Conservation (phyloP, 2,888 invertebrate species). For the Leptothorax acervorum region DNA sequence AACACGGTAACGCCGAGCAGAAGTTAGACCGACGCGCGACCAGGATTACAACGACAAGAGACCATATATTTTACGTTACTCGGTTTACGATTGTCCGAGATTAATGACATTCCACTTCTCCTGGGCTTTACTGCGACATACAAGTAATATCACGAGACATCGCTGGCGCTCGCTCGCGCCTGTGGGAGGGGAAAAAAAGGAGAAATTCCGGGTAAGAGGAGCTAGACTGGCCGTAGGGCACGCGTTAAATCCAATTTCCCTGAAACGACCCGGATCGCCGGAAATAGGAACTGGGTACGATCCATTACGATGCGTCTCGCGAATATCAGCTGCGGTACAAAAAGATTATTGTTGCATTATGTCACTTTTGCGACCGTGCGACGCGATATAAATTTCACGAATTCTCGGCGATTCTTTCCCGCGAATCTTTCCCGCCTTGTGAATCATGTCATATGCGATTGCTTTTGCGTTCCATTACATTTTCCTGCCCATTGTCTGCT, state of each 20-base stretch:
- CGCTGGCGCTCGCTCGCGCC: background rate
- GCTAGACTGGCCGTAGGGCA: slow-evolving; percentile 18
- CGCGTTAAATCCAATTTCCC: slow-evolving; percentile 63
- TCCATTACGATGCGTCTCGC: slow-evolving; percentile 52
- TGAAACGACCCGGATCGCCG: slow-evolving; percentile 41
- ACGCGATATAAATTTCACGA: slow-evolving; percentile 27
- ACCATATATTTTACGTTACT: slow-evolving; percentile 67
- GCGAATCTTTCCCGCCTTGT: background rate
- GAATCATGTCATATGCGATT: background rate
- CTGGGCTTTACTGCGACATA: slow-evolving; percentile 57
- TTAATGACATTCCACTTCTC: slow-evolving; percentile 65
- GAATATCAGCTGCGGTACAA: slow-evolving; percentile 17
- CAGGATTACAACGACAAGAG: slow-evolving; percentile 58
- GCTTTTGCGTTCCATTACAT: slow-evolving; percentile 30
- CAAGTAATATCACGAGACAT: slow-evolving; percentile 52
- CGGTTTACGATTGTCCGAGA: slow-evolving; percentile 67
- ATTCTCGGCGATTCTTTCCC: slow-evolving; percentile 3
- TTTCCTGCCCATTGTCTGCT: slow-evolving; percentile 23
- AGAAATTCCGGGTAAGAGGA: slow-evolving; percentile 11
- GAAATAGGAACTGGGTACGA: slow-evolving; percentile 54
- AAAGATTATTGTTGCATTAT: slow-evolving; percentile 56
- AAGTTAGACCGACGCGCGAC: slow-evolving; percentile 22
- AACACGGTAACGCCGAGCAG: slow-evolving; percentile 32
- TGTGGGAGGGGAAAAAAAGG: background rate
- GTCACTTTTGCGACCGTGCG: slow-evolving; percentile 2